Percentiles rank a stretch among this genome's conserved stretches.
Evolutionary conservation across 2,888 invertebrate species (phyloP).

Genomic region (Pegoplata infirma): DNA sequence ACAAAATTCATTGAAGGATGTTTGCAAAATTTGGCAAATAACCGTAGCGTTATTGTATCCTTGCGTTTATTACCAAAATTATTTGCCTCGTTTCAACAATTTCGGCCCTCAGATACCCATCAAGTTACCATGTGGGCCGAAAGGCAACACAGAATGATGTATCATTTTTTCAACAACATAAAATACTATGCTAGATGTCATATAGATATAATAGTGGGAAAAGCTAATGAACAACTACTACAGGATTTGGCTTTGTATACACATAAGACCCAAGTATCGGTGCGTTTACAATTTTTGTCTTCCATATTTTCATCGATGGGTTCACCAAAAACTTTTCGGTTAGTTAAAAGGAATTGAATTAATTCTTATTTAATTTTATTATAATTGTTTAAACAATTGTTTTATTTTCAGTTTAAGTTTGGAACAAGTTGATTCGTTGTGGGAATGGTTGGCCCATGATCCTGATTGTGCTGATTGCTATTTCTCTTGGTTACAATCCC

Average conservation of each 20-base stretch:
- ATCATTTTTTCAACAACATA: constrained; percentile 92
- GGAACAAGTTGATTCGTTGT: constrained; percentile 93
- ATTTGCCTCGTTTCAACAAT: constrained; percentile 93
- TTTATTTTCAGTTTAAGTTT: constrained; percentile 82
- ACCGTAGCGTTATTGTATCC: constrained; percentile 94
- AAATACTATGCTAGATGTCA: constrained; percentile 83
- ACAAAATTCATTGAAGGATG: constrained; percentile 98
- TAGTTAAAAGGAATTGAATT: constrained; percentile 63
- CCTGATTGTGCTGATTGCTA: constrained; percentile 93
- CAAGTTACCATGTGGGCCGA: constrained; percentile 95
- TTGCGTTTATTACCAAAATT: constrained; percentile 92
- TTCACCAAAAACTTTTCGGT: constrained; percentile 92
- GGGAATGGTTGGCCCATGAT: constrained; percentile 93
- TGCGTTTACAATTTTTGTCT: constrained; percentile 93
- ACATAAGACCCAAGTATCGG: constrained; percentile 94
- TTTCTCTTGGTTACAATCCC: constrained; percentile 94
- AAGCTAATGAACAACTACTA: constrained; percentile 67
- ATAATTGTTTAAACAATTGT: not conserved
- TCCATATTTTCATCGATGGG: constrained; percentile 94
- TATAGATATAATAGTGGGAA: constrained; percentile 72
- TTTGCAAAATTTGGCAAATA: constrained; percentile 91
- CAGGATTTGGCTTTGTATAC: constrained; percentile 80
- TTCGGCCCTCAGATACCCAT: constrained; percentile 91
- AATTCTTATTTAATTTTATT: too few species aligned
- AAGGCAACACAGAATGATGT: constrained; percentile 94